Percentiles rank a stretch among this genome's conserved stretches.
These are phyloP conservation scores for Epizoanthus stellaris DNA, from an alignment of 92 coral and sea anemone genomes.

Conservation along the genomic window DNA sequence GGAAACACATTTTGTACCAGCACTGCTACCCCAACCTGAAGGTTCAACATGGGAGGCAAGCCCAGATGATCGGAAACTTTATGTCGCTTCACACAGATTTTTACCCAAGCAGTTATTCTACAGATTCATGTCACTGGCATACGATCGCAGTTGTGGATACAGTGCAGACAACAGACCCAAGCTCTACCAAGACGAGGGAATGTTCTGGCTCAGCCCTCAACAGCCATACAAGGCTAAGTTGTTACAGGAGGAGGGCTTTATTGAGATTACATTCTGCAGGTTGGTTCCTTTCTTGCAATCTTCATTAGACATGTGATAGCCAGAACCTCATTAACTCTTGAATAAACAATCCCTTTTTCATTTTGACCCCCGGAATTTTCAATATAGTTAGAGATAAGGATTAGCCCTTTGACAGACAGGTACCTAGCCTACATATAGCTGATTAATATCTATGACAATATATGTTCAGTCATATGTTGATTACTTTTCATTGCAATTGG, in stretches of 20 bases:
- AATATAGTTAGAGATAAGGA: too few species aligned
- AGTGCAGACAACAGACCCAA: conserved; percentile 20
- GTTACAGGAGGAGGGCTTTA: background rate
- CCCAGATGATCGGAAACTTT: background rate
- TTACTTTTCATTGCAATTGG: too few species aligned
- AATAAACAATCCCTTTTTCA: too few species aligned
- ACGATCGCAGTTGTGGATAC: background rate
- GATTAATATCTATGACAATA: too few species aligned
- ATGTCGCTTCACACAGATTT: conserved; percentile 19
- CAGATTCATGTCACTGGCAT: conserved; percentile 16
- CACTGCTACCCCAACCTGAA: background rate
- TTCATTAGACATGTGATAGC: too few species aligned
- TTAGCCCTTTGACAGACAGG: too few species aligned
- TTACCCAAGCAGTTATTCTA: conserved; percentile 16
- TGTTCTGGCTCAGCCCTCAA: conserved; percentile 13
- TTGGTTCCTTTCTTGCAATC: background rate
- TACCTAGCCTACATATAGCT: too few species aligned
- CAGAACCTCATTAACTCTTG: too few species aligned
- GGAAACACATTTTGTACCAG: conserved; percentile 20
- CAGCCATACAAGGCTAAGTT: conserved; percentile 1
- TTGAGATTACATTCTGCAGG: conserved; percentile 10
- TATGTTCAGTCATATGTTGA: too few species aligned
- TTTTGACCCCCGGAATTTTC: too few species aligned
- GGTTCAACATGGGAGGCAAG: background rate
- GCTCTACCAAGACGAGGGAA: conserved; percentile 4